These are phyloP conservation scores for Drosophila tanythrix DNA, from an alignment of 2,888 invertebrate species.

Conservation along the genomic window DNA sequence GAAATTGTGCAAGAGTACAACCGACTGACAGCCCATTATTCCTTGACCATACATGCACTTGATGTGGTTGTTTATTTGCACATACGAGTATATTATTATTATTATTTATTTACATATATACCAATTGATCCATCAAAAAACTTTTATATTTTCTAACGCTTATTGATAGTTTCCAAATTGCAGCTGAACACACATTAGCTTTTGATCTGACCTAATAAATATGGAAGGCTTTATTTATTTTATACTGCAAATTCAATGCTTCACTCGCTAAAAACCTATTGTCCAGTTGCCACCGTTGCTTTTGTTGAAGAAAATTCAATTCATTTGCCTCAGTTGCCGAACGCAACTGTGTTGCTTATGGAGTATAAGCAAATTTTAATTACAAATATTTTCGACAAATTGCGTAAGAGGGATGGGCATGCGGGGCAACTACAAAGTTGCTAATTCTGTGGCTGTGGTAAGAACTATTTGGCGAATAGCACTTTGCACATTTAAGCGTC, in stretches of 20 bases:
- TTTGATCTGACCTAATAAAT: background rate
- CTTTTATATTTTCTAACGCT: background rate
- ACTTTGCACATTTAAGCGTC: constrained; percentile 38
- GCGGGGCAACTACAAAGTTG: constrained; percentile 48
- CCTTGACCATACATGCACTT: background rate
- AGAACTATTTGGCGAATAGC: constrained; percentile 55
- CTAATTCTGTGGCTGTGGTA: constrained; percentile 38
- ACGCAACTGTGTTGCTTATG: constrained; percentile 39
- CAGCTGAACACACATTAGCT: background rate
- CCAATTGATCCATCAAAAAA: background rate
- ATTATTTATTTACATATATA: too few relatives aligned
- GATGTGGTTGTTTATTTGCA: background rate
- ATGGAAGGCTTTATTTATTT: constrained; percentile 30
- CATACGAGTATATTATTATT: too few relatives aligned
- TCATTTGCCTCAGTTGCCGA: constrained; percentile 23
- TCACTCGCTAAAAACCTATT: constrained; percentile 15
- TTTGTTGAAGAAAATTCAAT: constrained; percentile 39
- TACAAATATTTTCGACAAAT: constrained; percentile 57
- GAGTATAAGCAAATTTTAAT: constrained; percentile 58
- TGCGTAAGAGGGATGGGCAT: constrained; percentile 16
- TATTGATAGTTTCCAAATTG: background rate
- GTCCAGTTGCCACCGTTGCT: constrained; percentile 10
- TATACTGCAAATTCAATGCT: constrained; percentile 19
- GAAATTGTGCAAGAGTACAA: background rate
- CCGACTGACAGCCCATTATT: background rate